Evolutionary conservation across 2,797 vertebrate species (phyloP).

Genomic region (Pangasius larnaudii): DNA sequence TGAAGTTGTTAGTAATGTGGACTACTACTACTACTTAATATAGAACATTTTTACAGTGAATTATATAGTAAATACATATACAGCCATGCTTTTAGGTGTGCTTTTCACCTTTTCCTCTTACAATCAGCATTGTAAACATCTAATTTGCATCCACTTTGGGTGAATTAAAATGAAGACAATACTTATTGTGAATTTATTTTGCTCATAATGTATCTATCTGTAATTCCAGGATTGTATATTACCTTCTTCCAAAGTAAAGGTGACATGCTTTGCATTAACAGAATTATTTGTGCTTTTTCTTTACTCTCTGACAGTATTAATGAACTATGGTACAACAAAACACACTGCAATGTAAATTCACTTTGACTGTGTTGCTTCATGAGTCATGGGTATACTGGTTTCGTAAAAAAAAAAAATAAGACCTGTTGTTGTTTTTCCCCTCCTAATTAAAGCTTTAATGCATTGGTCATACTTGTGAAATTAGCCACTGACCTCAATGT

Average conservation of each 20-base stretch:
- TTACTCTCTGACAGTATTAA: constrained; percentile 11
- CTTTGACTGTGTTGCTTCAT: background rate
- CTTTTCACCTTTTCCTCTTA: constrained; percentile 75
- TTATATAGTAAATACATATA: constrained; percentile 73
- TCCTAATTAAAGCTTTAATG: background rate
- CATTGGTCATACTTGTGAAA: background rate
- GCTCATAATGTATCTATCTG: constrained; percentile 84
- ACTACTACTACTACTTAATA: constrained; percentile 69
- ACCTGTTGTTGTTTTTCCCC: background rate
- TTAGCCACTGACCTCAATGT: background rate
- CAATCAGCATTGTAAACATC: constrained; percentile 75
- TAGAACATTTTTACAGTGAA: constrained; percentile 69
- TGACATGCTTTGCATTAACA: constrained; percentile 84
- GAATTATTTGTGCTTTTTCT: constrained; percentile 47
- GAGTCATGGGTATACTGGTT: background rate
- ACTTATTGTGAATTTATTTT: constrained; percentile 82
- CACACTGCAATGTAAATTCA: background rate
- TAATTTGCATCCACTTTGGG: constrained; percentile 68
- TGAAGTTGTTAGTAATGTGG: constrained; percentile 69
- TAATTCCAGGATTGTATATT: constrained; percentile 86
- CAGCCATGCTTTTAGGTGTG: constrained; percentile 72
- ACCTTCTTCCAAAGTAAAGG: constrained; percentile 85
- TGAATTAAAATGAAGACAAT: constrained; percentile 72
- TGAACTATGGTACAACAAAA: background rate
- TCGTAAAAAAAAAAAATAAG: background rate